A percentile compares a stretch with the other conserved stretches of the same genome.
Evolutionary conservation across 2,888 invertebrate species (phyloP).

Genomic region (Drosophila subquinaria): DNA sequence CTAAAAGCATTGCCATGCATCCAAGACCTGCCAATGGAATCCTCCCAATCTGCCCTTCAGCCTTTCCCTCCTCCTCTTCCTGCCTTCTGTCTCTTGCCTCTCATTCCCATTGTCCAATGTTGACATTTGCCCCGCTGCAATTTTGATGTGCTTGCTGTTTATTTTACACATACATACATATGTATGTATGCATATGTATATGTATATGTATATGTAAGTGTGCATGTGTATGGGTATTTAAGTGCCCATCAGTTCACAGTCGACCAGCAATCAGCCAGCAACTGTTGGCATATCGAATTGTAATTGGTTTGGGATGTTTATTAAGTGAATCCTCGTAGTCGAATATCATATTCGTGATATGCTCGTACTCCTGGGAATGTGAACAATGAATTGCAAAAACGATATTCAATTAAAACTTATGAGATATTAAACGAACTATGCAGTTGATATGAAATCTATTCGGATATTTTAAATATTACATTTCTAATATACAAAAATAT

Average conservation of each 20-base stretch:
- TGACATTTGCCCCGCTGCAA: constrained; percentile 56
- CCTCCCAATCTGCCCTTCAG: not conserved
- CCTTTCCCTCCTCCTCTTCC: not conserved
- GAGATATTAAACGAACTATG: not conserved
- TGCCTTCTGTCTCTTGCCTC: not conserved
- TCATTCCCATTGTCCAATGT: constrained; percentile 34
- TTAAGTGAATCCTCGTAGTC: constrained; percentile 24
- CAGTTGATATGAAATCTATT: not conserved
- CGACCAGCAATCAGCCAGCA: constrained; percentile 43
- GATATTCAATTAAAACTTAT: not conserved
- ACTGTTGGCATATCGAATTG: constrained; percentile 38
- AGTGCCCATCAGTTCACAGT: constrained; percentile 36
- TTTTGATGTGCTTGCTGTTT: constrained; percentile 39
- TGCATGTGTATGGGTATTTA: constrained; percentile 20
- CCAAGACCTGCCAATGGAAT: constrained; percentile 8
- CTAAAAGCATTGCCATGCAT: constrained; percentile 68
- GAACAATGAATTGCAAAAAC: not conserved
- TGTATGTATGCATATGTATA: not conserved
- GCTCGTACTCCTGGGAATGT: not conserved
- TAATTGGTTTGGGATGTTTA: constrained; percentile 43
- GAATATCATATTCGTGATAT: constrained; percentile 9
- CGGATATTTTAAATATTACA: too few species aligned
- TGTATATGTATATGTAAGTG: not conserved
- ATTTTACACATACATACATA: constrained; percentile 22
- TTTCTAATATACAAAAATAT: too few species aligned